Evolutionary conservation across 1,140 invertebrate genomes (phyloP).

Genomic region (Leptinotarsa lineolata): DNA sequence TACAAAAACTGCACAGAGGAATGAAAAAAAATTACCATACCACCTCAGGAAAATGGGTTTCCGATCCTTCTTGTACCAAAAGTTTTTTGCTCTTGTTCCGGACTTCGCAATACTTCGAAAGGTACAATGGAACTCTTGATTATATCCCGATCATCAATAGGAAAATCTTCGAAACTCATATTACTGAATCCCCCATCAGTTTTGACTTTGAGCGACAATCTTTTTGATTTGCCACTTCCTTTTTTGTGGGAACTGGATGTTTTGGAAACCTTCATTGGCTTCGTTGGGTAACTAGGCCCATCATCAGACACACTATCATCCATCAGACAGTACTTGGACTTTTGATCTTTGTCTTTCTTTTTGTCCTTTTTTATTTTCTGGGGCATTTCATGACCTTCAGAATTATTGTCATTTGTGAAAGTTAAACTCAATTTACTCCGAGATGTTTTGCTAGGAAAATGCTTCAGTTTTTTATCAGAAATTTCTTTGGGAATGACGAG

Average conservation of each 20-base stretch:
- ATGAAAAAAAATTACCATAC: too few species aligned
- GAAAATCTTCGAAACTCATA: constrained; percentile 80
- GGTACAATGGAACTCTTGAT: constrained; percentile 56
- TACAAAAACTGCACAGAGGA: too few species aligned
- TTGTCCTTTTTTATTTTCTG: constrained; percentile 57
- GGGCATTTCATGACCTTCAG: constrained; percentile 20
- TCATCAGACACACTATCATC: constrained; percentile 49
- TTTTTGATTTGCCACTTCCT: constrained; percentile 43
- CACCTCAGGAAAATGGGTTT: constrained; percentile 66
- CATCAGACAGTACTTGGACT: constrained; percentile 63
- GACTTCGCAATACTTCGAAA: constrained; percentile 68
- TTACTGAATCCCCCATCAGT: constrained; percentile 70
- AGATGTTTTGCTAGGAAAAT: background rate
- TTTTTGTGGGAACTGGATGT: constrained; percentile 35
- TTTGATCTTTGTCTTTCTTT: constrained; percentile 56
- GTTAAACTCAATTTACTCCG: constrained; percentile 1
- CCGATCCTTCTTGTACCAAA: constrained; percentile 61
- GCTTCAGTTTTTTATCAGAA: background rate
- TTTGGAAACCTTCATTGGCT: constrained; percentile 45
- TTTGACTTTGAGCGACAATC: constrained; percentile 51
- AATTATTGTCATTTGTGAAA: constrained; percentile 4
- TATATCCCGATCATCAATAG: constrained; percentile 66
- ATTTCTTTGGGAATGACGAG: constrained; percentile 12
- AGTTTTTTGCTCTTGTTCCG: constrained; percentile 58
- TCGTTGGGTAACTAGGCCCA: constrained; percentile 37